A percentile compares a stretch with the other conserved stretches of the same genome.
Conservation (phyloP, 2,113 vertebrate genomes). For the Rhizomys pruinosus region DNA sequence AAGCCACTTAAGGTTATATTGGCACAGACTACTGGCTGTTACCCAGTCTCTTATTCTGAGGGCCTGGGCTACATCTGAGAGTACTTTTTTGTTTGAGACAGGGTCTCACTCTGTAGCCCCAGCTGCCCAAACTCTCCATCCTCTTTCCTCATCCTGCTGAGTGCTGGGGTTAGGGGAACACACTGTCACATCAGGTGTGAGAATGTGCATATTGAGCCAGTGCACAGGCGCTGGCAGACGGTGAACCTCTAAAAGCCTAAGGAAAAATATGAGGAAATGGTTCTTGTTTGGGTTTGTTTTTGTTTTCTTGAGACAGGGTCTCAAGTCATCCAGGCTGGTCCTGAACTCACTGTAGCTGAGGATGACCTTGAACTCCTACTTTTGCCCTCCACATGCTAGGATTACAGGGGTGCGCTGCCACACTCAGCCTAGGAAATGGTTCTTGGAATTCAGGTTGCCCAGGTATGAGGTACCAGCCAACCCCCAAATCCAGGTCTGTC, state of each 20-base stretch:
- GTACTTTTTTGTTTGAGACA: background rate
- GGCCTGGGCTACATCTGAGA: background rate
- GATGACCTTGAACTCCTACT: background rate
- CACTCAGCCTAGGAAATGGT: background rate
- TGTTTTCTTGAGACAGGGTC: too few relatives aligned
- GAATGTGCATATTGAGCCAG: background rate
- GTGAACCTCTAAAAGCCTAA: background rate
- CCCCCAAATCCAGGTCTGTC: background rate
- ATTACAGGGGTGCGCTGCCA: background rate
- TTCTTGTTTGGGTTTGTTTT: background rate
- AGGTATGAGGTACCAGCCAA: accelerated
- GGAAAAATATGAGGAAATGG: background rate
- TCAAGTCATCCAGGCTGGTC: background rate
- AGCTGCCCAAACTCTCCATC: background rate
- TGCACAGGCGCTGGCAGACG: background rate
- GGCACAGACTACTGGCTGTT: background rate
- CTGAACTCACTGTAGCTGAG: too few relatives aligned
- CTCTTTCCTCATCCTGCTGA: background rate
- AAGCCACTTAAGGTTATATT: background rate
- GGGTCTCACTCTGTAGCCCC: background rate
- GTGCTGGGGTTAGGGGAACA: background rate
- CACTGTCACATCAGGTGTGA: background rate
- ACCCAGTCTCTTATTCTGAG: background rate
- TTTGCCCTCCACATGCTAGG: background rate
- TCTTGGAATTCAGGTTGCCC: background rate